Evolutionary conservation across 1,140 invertebrate species (phyloP), one percentile per base, ranked within the genome.

Genomic region (Drosophila simulans): DNA sequence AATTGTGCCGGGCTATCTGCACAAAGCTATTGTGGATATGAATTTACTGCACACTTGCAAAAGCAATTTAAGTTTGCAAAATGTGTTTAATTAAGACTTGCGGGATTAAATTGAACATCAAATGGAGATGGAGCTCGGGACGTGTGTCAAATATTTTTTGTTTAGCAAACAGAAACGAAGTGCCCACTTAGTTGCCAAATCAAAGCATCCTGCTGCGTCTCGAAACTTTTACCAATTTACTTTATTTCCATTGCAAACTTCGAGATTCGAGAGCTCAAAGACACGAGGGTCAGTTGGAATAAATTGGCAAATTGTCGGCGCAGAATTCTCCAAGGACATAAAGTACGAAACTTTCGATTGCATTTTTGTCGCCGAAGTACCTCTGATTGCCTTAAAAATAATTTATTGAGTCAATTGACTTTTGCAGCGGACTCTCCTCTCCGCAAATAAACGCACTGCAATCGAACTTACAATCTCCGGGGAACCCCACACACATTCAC

Each of bases 321-420:
- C 55, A 45, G 27, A 64, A 77, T 65, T 77, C 40, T 27, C 64
- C 31, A 58, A 55, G 56, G 58, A 51, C 59, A 59, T 53, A 42
- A 64, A 83, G 46, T 64, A 65, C 11, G 64, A 81, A 57, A 57
- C 82, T 52, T 74, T 52, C 55, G 51, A 88, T 79, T 82, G 70
- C 65, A 82, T 72, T 84, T 88, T 82, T 86, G 74, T 82, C 74
- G 65, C 74, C 66, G 55, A 69, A 83, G 65, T 80, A 80, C 63
- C 79, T 70, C 86, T 89, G 84, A 89, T 88, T 88, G 84, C 84
- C 80, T 89, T 90, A 90, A 89, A 89, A 89, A 89, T 89, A 89
- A 89, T 89, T 89, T 89, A 89, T 89, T 90, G 84, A 89, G 85
- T 89, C 85, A 80, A 89, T 89, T 89, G 84, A 89, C 84, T 89